Conservation (phyloP, 2,797 vertebrate species). For the Novumbra hubbsi region DNA sequence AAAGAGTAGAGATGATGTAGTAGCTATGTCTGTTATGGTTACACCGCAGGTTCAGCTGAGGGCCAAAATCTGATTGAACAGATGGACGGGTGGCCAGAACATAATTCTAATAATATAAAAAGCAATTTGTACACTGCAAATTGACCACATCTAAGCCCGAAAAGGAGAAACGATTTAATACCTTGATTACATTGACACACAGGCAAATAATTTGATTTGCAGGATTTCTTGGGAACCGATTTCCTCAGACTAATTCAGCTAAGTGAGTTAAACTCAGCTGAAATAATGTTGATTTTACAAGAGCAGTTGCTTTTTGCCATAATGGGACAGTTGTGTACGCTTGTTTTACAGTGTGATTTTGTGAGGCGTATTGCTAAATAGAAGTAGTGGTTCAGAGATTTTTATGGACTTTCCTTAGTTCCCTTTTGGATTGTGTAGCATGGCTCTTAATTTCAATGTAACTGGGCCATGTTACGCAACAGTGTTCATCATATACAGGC, state of each 20-base stretch:
- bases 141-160: too few relatives aligned
- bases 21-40: conserved; percentile 28
- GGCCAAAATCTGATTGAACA: too few relatives aligned
- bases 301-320: neutral
- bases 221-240: too few relatives aligned
- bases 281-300: neutral
- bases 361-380: conserved; percentile 31
- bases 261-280: too few relatives aligned
- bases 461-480: conserved; percentile 59
- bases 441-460: conserved; percentile 54
- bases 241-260: too few relatives aligned
- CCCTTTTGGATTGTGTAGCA: conserved; percentile 41
- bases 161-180: too few relatives aligned
- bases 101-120: too few relatives aligned
- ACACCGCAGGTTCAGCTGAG: too few relatives aligned
- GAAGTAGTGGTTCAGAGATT: conserved; percentile 21
- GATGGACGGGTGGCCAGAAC: too few relatives aligned
- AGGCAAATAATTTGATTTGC: too few relatives aligned
- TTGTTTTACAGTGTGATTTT: conserved; percentile 40
- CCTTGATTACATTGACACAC: too few relatives aligned
- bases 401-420: conserved; percentile 35
- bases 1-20: conserved; percentile 9
- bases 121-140: too few relatives aligned
- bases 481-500: conserved; percentile 34
- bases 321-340: conserved; percentile 31